Evolutionary conservation across 2,113 vertebrate species (phyloP).

Genomic region (Nematolebias whitei): DNA sequence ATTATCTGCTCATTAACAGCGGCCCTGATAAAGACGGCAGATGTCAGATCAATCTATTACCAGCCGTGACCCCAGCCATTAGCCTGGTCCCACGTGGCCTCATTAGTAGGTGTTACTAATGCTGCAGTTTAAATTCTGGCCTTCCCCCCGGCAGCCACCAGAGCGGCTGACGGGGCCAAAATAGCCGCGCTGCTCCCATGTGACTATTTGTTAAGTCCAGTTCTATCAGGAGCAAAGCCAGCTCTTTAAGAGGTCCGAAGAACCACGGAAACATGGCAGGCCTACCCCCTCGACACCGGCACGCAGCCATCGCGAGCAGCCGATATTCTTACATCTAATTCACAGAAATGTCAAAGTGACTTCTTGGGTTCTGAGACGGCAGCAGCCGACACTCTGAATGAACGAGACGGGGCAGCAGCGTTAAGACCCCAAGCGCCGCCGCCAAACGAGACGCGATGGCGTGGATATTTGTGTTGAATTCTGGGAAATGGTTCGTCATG

Average conservation of each 20-base stretch:
- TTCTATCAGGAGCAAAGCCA: slow-evolving; percentile 78
- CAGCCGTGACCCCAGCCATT: slow-evolving; percentile 63
- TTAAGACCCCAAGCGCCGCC: slow-evolving; percentile 65
- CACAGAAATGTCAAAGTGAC: slow-evolving; percentile 78
- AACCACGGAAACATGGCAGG: slow-evolving; percentile 65
- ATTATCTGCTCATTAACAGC: slow-evolving; percentile 50
- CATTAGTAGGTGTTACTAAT: slow-evolving; percentile 71
- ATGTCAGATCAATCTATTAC: slow-evolving; percentile 59
- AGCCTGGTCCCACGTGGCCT: slow-evolving; percentile 63
- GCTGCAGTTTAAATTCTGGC: slow-evolving; percentile 58
- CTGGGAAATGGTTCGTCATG: slow-evolving; percentile 77
- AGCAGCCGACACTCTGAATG: slow-evolving; percentile 39
- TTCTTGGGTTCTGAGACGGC: slow-evolving; percentile 68
- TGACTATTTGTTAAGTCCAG: slow-evolving; percentile 84
- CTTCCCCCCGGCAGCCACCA: slow-evolving; percentile 39
- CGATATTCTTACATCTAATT: slow-evolving; percentile 73
- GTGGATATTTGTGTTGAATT: slow-evolving; percentile 67
- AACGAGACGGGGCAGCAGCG: slow-evolving; percentile 60
- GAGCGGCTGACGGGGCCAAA: slow-evolving; percentile 64
- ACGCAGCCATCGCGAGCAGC: neutral
- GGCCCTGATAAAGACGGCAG: slow-evolving; percentile 25
- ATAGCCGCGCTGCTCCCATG: slow-evolving; percentile 72
- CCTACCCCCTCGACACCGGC: neutral
- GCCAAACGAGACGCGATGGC: slow-evolving; percentile 42
- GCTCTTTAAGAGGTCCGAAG: slow-evolving; percentile 64